Percentiles rank a stretch among this genome's conserved stretches.
Evolutionary conservation across 1,140 invertebrate genomes (phyloP).

Genomic region (Drosophila pallidifrons): DNA sequence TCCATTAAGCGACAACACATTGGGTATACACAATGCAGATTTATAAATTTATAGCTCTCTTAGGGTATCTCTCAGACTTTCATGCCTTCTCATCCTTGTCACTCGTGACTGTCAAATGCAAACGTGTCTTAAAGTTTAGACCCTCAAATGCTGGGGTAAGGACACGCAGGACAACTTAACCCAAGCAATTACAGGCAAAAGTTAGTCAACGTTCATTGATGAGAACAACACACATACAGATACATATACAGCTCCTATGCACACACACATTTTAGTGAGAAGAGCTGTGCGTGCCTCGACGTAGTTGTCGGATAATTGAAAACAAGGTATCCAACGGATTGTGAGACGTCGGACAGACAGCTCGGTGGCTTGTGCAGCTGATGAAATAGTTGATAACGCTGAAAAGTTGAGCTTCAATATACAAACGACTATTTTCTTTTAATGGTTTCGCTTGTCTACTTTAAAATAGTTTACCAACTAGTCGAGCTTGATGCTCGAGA

Average conservation of each 20-base stretch:
- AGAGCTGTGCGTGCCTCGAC: constrained; percentile 28
- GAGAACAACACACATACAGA: constrained; percentile 32
- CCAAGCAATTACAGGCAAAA: constrained; percentile 44
- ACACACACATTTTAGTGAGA: background rate
- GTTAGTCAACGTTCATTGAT: constrained; percentile 72
- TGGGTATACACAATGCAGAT: background rate
- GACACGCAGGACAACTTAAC: constrained; percentile 17
- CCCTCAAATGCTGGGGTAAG: constrained; percentile 4
- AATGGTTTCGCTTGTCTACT: background rate
- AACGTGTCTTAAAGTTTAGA: constrained; percentile 42
- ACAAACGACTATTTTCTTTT: background rate
- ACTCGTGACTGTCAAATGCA: constrained; percentile 33
- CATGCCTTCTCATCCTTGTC: background rate
- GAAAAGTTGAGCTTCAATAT: constrained; percentile 1
- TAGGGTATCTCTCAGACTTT: background rate
- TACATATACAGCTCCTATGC: constrained; percentile 10
- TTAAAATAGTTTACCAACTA: constrained; percentile 7
- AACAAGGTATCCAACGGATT: constrained; percentile 47
- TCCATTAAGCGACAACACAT: background rate
- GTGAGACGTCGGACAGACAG: constrained; percentile 14
- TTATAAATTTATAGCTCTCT: background rate
- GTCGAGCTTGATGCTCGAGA: background rate
- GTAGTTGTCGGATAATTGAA: constrained; percentile 59
- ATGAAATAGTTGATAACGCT: constrained; percentile 6
- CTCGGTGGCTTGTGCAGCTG: background rate